A percentile compares a stretch with the other conserved stretches of the same genome.
Evolutionary conservation across 2,113 vertebrate species (phyloP).

Genomic region (Scartelaos histophorus): DNA sequence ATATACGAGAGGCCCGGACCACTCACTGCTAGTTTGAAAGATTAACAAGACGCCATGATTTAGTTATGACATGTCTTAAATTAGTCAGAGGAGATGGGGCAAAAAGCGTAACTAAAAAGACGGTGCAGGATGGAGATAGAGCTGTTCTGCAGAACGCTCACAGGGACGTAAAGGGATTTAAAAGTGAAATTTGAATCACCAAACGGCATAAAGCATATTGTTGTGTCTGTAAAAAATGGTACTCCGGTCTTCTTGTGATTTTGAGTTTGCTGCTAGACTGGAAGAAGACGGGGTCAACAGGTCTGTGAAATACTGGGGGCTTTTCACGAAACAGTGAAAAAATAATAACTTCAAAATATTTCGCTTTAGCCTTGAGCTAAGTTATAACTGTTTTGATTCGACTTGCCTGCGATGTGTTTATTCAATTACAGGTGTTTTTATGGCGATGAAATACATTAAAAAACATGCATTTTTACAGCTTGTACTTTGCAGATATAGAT

Average conservation of each 20-base stretch:
- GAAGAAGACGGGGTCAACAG: not conserved
- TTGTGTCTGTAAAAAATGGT: not conserved
- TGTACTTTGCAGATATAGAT: not conserved
- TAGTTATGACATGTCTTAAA: constrained; percentile 66
- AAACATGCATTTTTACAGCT: not conserved
- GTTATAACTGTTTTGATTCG: not conserved
- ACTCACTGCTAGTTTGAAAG: constrained; percentile 57
- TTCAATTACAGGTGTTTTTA: not conserved
- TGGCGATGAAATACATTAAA: not conserved
- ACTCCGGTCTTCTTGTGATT: not conserved
- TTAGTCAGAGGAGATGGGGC: constrained; percentile 45
- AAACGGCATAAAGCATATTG: not conserved
- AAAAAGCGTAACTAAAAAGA: constrained; percentile 48
- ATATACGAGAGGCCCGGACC: constrained; percentile 29
- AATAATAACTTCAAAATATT: not conserved
- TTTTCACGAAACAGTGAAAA: not conserved
- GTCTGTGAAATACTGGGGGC: constrained; percentile 1
- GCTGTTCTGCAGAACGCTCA: not conserved
- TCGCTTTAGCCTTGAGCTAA: not conserved
- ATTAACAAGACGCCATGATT: constrained; percentile 65
- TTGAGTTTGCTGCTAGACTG: not conserved
- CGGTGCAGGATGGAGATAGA: constrained; percentile 20
- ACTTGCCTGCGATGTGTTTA: not conserved
- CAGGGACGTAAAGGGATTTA: not conserved
- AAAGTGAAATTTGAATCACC: not conserved